Base-by-base conservation (phyloP, 2,888 invertebrate genomes). In the Drepana falcataria region DNA sequence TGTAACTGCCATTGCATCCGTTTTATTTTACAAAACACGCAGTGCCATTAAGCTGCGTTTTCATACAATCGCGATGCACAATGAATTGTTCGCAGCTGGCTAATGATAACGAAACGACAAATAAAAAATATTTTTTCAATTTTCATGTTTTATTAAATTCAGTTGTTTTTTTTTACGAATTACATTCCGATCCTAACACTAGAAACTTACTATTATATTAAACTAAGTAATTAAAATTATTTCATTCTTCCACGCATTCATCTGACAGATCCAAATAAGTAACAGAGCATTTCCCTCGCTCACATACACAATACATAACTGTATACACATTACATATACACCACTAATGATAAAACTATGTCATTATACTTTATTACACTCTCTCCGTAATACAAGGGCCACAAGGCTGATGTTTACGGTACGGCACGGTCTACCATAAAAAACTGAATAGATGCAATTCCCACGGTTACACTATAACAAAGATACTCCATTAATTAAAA, bases 141-240 rank as follows among this genome's bases (percentile, higher is more conserved):
- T 21, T 21, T 21, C 21, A 21, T 21, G 21, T 21, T 64, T 67
- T 59, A 55, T 54, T 48, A 56, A 57, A 62, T 61, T 65, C 47
- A 53, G 64, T 53, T 63, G 52, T 55, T 68, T 79, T 77, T 77
- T 75, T 74, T 78, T 64, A 67, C 54, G 63, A 59, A 63, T 59
- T 63, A 61, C 59, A 58, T 60, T 59, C 49, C 48, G 51, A 53
- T 55, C 55, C 54, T 65, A 64, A 55, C 53, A 57, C 52, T 55
- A 59, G 63, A 56, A 62, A 53, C 55, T 62, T 59, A 59, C 56
- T n/a, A 51, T 47, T 52, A 54, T 58, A 53, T 61, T 65, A 65
- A 51, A 57, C 64, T 69, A 62, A 63, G 53, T 61, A 54, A 57
- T 61, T 64, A 61, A 54, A 57, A 58, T 62, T 60, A 54, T 53